Percentiles rank a stretch among this genome's conserved stretches.
These are phyloP conservation scores for Callyntrura guangdongensis DNA, from an alignment of 2,888 invertebrate genomes.

Conservation along the genomic window DNA sequence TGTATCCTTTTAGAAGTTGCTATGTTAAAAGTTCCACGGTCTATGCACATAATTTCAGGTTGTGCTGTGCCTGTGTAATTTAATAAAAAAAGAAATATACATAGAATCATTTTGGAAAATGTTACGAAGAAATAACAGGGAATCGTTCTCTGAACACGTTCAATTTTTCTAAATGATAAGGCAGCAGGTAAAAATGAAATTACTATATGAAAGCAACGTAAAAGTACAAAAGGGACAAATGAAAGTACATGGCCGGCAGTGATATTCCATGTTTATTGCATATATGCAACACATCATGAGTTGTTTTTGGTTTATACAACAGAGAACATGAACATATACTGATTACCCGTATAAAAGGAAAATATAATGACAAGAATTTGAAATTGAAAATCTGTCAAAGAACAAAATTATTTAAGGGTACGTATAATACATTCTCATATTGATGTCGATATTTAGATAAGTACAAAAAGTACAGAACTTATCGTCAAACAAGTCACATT, in stretches of 20 bases:
- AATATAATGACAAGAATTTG: neutral
- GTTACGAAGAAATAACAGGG: neutral
- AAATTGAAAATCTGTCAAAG: neutral
- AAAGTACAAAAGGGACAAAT: neutral
- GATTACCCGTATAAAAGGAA: too few species aligned
- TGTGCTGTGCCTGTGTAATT: neutral
- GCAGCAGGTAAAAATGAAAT: neutral
- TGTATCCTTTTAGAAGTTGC: too few species aligned
- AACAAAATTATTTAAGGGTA: neutral
- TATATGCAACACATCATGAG: neutral
- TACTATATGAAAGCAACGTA: neutral
- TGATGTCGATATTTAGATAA: neutral
- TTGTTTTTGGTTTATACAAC: neutral
- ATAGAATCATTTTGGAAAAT: too few species aligned
- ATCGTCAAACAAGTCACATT: too few species aligned
- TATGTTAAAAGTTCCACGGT: too few species aligned
- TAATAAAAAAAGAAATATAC: neutral
- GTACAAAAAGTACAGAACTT: too few species aligned
- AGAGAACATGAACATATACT: neutral
- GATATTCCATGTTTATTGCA: conserved; percentile 15
- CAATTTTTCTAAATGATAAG: neutral
- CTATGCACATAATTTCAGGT: too few species aligned
- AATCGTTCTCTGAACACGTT: too few species aligned
- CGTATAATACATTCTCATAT: neutral
- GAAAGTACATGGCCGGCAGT: neutral